Conservation (phyloP, 53 echinoderm and acorn worm genomes). For the Paracentrotus lividus region DNA sequence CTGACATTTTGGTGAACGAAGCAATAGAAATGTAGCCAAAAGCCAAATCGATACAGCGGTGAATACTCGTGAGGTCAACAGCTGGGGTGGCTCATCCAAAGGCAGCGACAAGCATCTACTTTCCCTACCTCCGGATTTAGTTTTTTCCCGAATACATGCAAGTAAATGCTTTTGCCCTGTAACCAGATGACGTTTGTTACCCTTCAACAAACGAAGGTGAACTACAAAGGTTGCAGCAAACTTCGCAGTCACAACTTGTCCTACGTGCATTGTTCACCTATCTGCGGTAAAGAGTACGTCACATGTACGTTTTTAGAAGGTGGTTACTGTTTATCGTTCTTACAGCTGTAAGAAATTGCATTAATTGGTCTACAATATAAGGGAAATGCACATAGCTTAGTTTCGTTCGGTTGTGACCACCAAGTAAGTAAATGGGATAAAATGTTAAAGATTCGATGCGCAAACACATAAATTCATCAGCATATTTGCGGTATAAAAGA, state of each 20-base stretch:
- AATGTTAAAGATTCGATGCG: not conserved
- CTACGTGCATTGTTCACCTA: too few species aligned
- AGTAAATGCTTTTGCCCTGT: not conserved
- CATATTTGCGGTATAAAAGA: not conserved
- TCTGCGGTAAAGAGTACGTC: too few species aligned
- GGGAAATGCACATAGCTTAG: too few species aligned
- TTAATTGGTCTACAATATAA: too few species aligned
- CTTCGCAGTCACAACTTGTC: too few species aligned
- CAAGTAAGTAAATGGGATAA: not conserved
- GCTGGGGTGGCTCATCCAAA: not conserved
- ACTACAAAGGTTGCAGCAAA: not conserved
- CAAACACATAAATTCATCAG: not conserved
- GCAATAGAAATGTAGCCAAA: slow-evolving; percentile 21
- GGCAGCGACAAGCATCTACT: not conserved
- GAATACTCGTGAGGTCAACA: slow-evolving; percentile 40
- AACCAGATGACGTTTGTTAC: not conserved
- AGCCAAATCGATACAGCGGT: slow-evolving; percentile 15
- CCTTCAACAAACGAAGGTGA: not conserved
- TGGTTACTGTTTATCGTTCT: too few species aligned
- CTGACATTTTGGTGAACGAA: slow-evolving; percentile 2
- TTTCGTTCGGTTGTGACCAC: too few species aligned
- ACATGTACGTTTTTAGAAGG: too few species aligned
- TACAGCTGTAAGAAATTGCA: too few species aligned
- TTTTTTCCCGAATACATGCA: not conserved
- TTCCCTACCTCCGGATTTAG: not conserved